Base-by-base conservation (phyloP, 1,140 invertebrate genomes). In the Meloidogyne hapla region DNA sequence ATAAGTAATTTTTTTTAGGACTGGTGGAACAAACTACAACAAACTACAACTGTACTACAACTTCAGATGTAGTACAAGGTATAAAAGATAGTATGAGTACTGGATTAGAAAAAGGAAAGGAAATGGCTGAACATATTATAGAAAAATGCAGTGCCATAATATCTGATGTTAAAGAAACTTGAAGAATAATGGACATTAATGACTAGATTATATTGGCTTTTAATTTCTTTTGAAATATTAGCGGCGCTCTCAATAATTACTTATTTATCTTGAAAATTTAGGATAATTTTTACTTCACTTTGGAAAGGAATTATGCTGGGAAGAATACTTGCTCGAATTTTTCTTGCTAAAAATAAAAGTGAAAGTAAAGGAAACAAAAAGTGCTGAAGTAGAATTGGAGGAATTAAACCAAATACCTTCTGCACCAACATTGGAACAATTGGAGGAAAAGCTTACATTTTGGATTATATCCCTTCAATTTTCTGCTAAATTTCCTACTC, bases 101-200 rank as follows among this genome's bases (percentile, higher is more conserved):
- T 12, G 67, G 48, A 38, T 23, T 21, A 4, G 67, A 69, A 8
- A 69, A 13, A 9, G 21, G n/a, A 1, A 69, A 38, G 38, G 28
- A 69, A 69, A 38, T 45, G 15, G 67, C 67, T 12, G 9, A 38
- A 38, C 10, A 69, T 21, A 69, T 48, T 6, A 28, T 23, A 23
- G 67, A 69, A 13, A 69, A 69, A 13, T 26, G 67, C 2, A 69
- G 48, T 23, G 67, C n/a, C 8, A 45, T 40, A 23, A 69, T 69
- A 9, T 40, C 40, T 23, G 67, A 69, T 23, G 21, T 26, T 23
- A 69, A 45, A 45, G 28, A 48, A 3, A 33, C 38, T 69, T 48
- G 28, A 69, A 33, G 40, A 69, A 21, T 38, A 69, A 33, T 69
- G 67, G 67, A 69, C 13, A 23, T 13, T 69, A 0, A 33, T 69